A percentile compares a stretch with the other conserved stretches of the same genome.
Evolutionary conservation across 2,888 invertebrate genomes (phyloP).

Genomic region (Atrina japonica): DNA sequence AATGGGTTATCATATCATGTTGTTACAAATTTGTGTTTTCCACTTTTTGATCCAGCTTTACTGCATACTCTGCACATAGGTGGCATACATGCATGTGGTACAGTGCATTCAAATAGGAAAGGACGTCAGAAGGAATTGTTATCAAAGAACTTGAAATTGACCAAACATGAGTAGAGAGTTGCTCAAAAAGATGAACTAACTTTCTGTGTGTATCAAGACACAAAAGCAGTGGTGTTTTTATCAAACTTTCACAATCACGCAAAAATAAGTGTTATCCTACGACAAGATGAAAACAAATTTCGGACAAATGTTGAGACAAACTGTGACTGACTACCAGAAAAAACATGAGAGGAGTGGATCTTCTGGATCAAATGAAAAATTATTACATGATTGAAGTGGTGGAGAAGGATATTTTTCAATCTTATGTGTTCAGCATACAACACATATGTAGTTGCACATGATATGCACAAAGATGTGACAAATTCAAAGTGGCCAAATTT

Average conservation of each 20-base stretch:
- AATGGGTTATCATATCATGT: slow-evolving; percentile 33
- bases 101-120: slow-evolving; percentile 42
- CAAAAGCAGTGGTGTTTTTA: too few species aligned
- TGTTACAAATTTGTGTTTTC: slow-evolving; percentile 15
- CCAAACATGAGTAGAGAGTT: slow-evolving; percentile 43
- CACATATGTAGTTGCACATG: slow-evolving; percentile 32
- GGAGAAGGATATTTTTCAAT: slow-evolving; percentile 34
- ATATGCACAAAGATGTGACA: slow-evolving; percentile 8
- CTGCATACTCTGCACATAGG: slow-evolving; percentile 4
- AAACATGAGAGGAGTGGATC: slow-evolving; percentile 40
- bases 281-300: too few species aligned
- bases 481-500: slow-evolving; percentile 30
- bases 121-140: slow-evolving; percentile 37
- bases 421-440: slow-evolving; percentile 18
- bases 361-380: slow-evolving; percentile 33
- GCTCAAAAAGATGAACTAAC: slow-evolving; percentile 47
- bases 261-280: neutral
- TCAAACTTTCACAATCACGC: too few species aligned
- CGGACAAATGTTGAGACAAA: slow-evolving; percentile 22
- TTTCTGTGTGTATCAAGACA: too few species aligned
- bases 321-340: slow-evolving; percentile 26
- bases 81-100: slow-evolving; percentile 42
- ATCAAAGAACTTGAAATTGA: slow-evolving; percentile 25
- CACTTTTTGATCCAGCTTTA: slow-evolving; percentile 10
- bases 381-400: slow-evolving; percentile 45